These are phyloP conservation scores for Hyles vespertilio DNA, from an alignment of 1,140 invertebrate species.

Conservation along the genomic window DNA sequence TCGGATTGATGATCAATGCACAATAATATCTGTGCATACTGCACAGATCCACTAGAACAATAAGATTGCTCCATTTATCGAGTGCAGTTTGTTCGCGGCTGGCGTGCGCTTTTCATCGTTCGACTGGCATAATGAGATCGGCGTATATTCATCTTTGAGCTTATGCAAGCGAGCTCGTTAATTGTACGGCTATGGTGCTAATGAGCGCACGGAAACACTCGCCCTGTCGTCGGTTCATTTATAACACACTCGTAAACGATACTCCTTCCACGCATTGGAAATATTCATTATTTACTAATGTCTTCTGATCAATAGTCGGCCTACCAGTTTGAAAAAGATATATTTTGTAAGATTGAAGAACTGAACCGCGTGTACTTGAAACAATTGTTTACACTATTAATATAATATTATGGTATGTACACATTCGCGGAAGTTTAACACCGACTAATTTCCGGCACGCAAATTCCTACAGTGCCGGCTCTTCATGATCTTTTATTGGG, in stretches of 20 bases:
- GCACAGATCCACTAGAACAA: conserved; percentile 20
- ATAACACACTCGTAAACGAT: too few species aligned
- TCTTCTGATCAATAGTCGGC: too few species aligned
- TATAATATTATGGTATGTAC: conserved; percentile 12
- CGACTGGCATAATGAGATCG: conserved; percentile 37
- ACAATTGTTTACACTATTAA: conserved; percentile 18
- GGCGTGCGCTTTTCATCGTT: conserved; percentile 41
- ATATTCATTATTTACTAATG: too few species aligned
- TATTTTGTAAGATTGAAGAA: too few species aligned
- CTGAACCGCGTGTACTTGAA: conserved; percentile 1
- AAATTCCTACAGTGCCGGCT: conserved; percentile 11
- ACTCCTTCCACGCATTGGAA: too few species aligned
- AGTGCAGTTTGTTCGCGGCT: conserved; percentile 28
- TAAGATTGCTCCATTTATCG: conserved; percentile 33
- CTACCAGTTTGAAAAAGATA: too few species aligned
- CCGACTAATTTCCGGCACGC: conserved; percentile 16
- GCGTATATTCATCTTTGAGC: conserved; percentile 30
- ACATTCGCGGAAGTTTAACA: conserved; percentile 32
- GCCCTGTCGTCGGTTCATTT: too few species aligned
- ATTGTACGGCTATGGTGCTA: conserved; percentile 16
- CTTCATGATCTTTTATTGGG: neutral
- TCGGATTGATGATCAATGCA: too few species aligned
- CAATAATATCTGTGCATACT: too few species aligned
- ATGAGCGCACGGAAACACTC: conserved; percentile 13
- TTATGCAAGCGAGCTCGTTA: conserved; percentile 16